Evolutionary conservation across 1,140 invertebrate species (phyloP), one percentile per base, ranked within the genome.

Genomic region (Nomia melanderi): DNA sequence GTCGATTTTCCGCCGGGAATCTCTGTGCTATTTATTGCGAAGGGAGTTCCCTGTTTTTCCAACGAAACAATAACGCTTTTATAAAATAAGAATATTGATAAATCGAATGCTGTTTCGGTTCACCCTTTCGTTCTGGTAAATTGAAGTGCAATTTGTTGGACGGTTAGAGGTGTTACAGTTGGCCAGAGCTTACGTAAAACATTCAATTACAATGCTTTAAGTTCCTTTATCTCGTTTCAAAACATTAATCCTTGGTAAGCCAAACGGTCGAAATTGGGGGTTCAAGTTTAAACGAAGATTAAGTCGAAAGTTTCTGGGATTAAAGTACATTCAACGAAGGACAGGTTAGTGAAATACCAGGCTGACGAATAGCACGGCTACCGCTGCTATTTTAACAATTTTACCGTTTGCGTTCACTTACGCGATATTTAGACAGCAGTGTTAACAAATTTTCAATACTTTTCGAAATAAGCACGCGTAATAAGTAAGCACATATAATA

Each of bases 241-340:
- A 83, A 82, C 81, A 82, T 83, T 82, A 82, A 83, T 83, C 80
- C 79, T 14, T 20, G 33, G 75, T 82, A 82, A 83, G 79, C 80
- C 36, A 31, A 78, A 78, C 64, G 70, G 59, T 60, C 64, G 67
- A 78, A 83, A 83, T 83, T 50, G 75, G 65, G 64, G 81, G 65
- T 82, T 82, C 81, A 83, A 78, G 75, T 82, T 78, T 71, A 83
- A 83, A 83, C 69, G 79, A 83, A 83, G 81, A 83, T 83, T 83
- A 83, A 83, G 62, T 29, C 59, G 65, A 78, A 83, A 83, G 74
- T 83, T 83, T 65, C 36, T 23, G 36, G 77, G 81, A 78, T 83
- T 83, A 82, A 77, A 50, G 31, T 20, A 63, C 39, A 47, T 72
- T 47, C 29, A 17, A n/a, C 14, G 50, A 17, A n/a, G 25, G 39